Conservation (phyloP, 2,113 vertebrate genomes). For the Aplodontia rufa region DNA sequence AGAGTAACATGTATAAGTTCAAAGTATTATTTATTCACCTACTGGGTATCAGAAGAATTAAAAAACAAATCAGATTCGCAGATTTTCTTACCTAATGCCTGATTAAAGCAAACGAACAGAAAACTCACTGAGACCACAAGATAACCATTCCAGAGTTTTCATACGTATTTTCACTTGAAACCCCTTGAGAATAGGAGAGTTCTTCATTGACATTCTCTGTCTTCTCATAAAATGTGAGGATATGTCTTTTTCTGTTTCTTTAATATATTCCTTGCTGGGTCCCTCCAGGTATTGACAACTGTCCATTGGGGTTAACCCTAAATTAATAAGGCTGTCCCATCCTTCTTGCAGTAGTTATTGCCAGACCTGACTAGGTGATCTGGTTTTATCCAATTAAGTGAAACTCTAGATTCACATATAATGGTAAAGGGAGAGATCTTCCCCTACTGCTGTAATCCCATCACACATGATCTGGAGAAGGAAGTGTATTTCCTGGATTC, state of each 20-base stretch:
- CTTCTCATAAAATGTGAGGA: background rate
- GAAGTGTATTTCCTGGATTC: background rate
- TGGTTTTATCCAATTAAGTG: background rate
- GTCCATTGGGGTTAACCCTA: background rate
- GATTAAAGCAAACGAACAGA: slow-evolving; percentile 20
- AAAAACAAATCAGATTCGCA: background rate
- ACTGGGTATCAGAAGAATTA: background rate
- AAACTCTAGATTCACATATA: background rate
- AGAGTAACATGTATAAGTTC: background rate
- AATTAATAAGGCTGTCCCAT: background rate
- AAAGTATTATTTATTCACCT: slow-evolving; percentile 10
- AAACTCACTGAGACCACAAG: background rate
- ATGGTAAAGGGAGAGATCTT: background rate
- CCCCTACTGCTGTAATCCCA: background rate
- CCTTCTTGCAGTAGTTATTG: background rate
- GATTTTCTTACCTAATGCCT: background rate
- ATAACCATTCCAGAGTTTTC: background rate
- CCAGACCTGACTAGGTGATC: background rate
- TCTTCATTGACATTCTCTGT: background rate
- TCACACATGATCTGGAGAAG: background rate
- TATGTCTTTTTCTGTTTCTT: background rate
- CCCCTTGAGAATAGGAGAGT: background rate
- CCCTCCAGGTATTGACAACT: background rate
- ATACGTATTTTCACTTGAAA: slow-evolving; percentile 16
- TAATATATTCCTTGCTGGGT: background rate